Evolutionary conservation across 1,140 invertebrate genomes (phyloP).

Genomic region (Caenorhabditis remanei): DNA sequence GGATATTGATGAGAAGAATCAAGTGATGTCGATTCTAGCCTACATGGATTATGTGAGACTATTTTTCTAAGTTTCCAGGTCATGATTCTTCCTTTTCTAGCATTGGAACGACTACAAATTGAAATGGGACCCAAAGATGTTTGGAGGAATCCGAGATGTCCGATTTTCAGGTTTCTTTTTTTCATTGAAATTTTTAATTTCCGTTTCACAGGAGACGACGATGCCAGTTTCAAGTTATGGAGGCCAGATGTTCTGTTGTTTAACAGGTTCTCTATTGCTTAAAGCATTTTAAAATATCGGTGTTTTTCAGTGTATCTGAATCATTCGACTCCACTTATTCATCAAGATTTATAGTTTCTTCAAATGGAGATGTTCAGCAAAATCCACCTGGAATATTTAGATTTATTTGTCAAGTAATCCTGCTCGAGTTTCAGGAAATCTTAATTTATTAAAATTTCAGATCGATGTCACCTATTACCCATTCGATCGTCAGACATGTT

Average conservation of each 20-base stretch:
- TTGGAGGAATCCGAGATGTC: conserved; percentile 64
- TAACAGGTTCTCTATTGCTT: conserved; percentile 38
- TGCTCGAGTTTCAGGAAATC: neutral
- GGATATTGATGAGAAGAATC: conserved; percentile 65
- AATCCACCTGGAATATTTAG: conserved; percentile 62
- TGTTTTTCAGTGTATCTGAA: conserved; percentile 57
- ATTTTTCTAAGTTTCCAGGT: neutral
- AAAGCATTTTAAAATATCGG: no score
- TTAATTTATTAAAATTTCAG: neutral
- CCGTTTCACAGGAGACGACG: conserved; percentile 34
- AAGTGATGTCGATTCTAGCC: conserved; percentile 62
- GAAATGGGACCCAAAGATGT: conserved; percentile 64
- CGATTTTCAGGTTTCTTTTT: conserved; percentile 48
- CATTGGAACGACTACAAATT: conserved; percentile 65
- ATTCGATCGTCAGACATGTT: conserved; percentile 62
- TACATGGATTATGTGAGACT: conserved; percentile 62
- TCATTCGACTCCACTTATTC: conserved; percentile 62
- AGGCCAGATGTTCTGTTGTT: conserved; percentile 61
- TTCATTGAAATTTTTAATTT: no score
- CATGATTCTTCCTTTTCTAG: conserved; percentile 12
- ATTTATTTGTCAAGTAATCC: conserved; percentile 54
- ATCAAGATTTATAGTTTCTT: conserved; percentile 58
- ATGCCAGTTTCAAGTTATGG: conserved; percentile 58
- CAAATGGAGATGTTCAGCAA: conserved; percentile 60
- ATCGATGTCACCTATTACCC: conserved; percentile 64